phyloP scores from a whole-genome alignment of 2,113 vertebrate genomes.

The Hemichromis elongatus region DNA sequence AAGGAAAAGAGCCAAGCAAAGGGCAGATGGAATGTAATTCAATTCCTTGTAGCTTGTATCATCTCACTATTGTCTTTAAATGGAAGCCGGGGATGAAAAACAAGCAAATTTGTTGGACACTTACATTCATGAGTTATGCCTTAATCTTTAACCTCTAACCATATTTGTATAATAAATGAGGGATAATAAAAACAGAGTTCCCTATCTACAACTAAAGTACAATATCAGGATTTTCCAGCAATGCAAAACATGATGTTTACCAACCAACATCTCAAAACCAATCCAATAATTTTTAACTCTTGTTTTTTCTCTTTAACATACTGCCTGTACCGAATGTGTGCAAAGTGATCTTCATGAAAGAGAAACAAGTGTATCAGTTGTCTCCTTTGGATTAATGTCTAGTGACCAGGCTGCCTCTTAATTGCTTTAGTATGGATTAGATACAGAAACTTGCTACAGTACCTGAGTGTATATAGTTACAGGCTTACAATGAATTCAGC shows the following conservation, averaged over 20 bases:
- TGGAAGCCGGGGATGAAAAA: neutral
- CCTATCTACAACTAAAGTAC: neutral
- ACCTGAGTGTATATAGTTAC: neutral
- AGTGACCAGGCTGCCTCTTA: neutral
- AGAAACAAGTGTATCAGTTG: neutral
- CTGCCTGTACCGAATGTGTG: neutral
- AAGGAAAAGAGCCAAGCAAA: slow-evolving; percentile 14
- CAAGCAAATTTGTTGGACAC: neutral
- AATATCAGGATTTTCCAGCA: neutral
- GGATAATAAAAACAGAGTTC: neutral
- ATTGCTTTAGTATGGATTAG: neutral
- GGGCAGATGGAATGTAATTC: slow-evolving; percentile 12
- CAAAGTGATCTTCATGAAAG: neutral
- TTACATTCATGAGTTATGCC: neutral
- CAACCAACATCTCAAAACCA: neutral
- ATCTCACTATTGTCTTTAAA: neutral
- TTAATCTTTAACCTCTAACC: neutral
- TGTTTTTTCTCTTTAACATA: neutral
- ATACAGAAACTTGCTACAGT: neutral
- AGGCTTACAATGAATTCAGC: neutral
- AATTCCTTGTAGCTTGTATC: neutral
- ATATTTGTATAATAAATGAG: neutral
- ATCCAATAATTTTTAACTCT: neutral
- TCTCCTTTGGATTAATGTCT: neutral
- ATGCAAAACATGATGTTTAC: neutral